Conservation (phyloP, 2,113 vertebrate species). For the Limnothrissa miodon region DNA sequence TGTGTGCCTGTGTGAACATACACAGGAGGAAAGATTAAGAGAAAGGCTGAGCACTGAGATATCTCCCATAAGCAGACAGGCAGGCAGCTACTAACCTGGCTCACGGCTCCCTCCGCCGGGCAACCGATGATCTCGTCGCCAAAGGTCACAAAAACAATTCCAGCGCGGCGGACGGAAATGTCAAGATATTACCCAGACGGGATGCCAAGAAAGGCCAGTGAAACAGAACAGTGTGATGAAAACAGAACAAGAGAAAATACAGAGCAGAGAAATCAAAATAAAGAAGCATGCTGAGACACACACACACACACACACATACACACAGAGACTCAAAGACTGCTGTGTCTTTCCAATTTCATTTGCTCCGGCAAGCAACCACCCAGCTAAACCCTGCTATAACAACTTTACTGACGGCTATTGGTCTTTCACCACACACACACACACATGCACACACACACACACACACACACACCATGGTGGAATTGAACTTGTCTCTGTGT, state of each 20-base stretch:
- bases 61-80: not conserved
- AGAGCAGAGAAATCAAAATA: not conserved
- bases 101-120: not conserved
- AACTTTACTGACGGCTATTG: not conserved
- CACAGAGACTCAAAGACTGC: not conserved
- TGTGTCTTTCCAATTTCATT: not conserved
- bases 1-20: not conserved
- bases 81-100: not conserved
- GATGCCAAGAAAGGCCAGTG: not conserved
- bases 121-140: not conserved
- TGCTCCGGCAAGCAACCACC: not conserved
- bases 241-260: not conserved
- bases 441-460: not conserved
- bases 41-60: not conserved
- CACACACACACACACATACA: slow-evolving; percentile 11
- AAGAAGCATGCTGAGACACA: not conserved
- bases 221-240: not conserved
- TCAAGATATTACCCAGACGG: slow-evolving; percentile 22
- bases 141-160: slow-evolving; percentile 28
- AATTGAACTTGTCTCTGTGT: not conserved
- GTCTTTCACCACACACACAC: not conserved
- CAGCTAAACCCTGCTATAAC: not conserved
- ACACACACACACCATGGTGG: not conserved
- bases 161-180: slow-evolving; percentile 22
- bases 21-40: not conserved